Evolutionary conservation across 1,140 invertebrate species (phyloP), one percentile per base, ranked within the genome.

Genomic region (Philaenus spumarius): DNA sequence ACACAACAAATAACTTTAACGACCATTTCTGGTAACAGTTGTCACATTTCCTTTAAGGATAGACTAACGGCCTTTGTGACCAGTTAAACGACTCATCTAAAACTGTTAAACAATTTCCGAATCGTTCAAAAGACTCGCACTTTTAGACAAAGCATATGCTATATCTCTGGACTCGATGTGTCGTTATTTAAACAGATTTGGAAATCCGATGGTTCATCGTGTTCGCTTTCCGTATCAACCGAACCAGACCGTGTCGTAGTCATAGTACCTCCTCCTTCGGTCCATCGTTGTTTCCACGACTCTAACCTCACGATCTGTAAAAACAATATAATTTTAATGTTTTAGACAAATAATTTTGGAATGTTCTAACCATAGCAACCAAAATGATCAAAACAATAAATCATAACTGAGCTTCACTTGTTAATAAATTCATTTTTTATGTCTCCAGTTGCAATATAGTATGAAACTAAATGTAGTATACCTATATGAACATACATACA

Each of bases 281-380:
- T 72, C 69, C 72, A 71, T 12, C 71, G 71, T 50, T 75, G 67
- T 60, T 78, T 81, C 75, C 78, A 80, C 46, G 76, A 77, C 65
- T 82, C 80, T 73, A 84, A 68, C 68, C 82, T 82, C 80, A 83
- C 78, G 74, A 83, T 77, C 81, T 82, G 64, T 12, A 66, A 67
- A 34, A 57, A n/a, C 1, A 34, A 19, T 39, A 15, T 24, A 1
- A 22, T 20, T 14, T 37, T 23, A 17, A 45, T 22, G 22, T 3
- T 26, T 39, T 30, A 23, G n/a, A n/a, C n/a, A n/a, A n/a, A n/a
- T n/a, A n/a, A n/a, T n/a, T n/a, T n/a, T n/a, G n/a, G n/a, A n/a
- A n/a, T n/a, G n/a, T n/a, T n/a, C n/a, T n/a, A n/a, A n/a, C n/a
- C n/a, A n/a, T n/a, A n/a, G n/a, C n/a, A n/a, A n/a, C n/a, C n/a